Base-by-base conservation (phyloP, 2,888 invertebrate genomes). In the Caenorhabditis auriculariae region DNA sequence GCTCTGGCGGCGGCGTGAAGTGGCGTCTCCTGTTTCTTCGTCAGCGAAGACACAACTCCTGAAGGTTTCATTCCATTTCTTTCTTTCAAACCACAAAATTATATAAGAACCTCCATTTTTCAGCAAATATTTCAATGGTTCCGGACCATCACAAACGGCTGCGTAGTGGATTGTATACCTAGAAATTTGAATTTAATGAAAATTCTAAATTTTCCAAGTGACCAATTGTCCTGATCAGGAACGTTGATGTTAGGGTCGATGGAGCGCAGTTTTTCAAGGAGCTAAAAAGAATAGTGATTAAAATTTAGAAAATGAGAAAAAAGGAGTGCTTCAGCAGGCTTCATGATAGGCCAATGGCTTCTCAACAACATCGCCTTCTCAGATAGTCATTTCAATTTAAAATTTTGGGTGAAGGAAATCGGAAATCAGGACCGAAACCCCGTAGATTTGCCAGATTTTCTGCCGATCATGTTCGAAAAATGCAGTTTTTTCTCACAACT, bases 91-190 rank as follows among this genome's bases (percentile, higher is more conserved):
- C 7, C 12, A 44, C 9, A 32, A 32, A n/a, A 15, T 48, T 12
- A 27, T 37, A 9, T 43, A 28, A 17, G 47, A n/a, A 17, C 58
- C 63, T n/a, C 64, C 66, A 29, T 68, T 64, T n/a, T 60, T 61
- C 35, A 69, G 27, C 7, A 69, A 57, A 51, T 53, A 81, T 61
- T 85, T 83, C 38, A 86, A 69, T 0, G 85, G 84, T 4, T 79
- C 84, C 4, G 83, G 79, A n/a, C 55, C 82, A 47, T 82, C 81
- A 67, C 85, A 85, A 2, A 82, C 85, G 5, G 86, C 84, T 12
- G 86, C 86, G 76, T 85, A 86, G 72, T 86, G 86, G 44, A 85
- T 82, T 0, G 84, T 74, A 54, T 69, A 69, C 63, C 60, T 66
- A 38, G 21, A 23, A 41, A 27, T 12, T 15, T 26, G 12, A 7